phyloP scores from a whole-genome alignment of 2,888 invertebrate species.

The Drosophila vallismaia region DNA sequence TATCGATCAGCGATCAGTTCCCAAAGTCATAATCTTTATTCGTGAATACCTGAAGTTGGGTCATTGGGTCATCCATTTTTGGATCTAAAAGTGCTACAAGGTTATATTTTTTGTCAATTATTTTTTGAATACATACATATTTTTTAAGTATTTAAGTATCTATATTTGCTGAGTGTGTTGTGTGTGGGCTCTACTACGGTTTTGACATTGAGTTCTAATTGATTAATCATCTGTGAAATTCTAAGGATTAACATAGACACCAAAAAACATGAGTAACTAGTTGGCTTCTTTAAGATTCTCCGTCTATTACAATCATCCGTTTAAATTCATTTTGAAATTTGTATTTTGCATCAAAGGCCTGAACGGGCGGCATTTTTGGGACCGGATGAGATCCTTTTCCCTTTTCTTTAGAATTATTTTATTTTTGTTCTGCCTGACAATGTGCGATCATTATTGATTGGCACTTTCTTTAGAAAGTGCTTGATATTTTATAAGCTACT shows the following conservation, averaged over 20 bases:
- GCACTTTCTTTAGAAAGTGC: conserved; percentile 21
- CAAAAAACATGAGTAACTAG: conserved; percentile 71
- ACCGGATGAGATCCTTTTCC: conserved; percentile 12
- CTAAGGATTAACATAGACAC: conserved; percentile 76
- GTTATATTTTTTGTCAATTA: conserved; percentile 39
- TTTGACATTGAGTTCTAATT: conserved; percentile 51
- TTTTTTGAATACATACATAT: conserved; percentile 34
- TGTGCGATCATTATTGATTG: conserved; percentile 76
- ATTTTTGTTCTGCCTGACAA: conserved; percentile 59
- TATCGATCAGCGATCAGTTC: conserved; percentile 54
- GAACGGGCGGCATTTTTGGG: conserved; percentile 38
- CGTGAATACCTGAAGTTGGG: conserved; percentile 61
- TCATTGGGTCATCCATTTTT: conserved; percentile 23
- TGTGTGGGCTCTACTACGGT: conserved; percentile 51
- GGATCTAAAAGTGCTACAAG: conserved; percentile 62
- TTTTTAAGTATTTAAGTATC: conserved; percentile 38
- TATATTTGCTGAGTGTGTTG: conserved; percentile 45
- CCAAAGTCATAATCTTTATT: conserved; percentile 44
- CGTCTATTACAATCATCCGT: conserved; percentile 20
- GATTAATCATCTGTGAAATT: conserved; percentile 59
- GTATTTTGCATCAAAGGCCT: conserved; percentile 36
- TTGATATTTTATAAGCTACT: conserved; percentile 28
- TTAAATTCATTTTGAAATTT: conserved; percentile 47
- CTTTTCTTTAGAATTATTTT: conserved; percentile 34
- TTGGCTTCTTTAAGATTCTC: conserved; percentile 22